Percentiles rank a stretch among this genome's conserved stretches.
Evolutionary conservation across 2,113 vertebrate genomes (phyloP).

Genomic region (Myotis davidii): DNA sequence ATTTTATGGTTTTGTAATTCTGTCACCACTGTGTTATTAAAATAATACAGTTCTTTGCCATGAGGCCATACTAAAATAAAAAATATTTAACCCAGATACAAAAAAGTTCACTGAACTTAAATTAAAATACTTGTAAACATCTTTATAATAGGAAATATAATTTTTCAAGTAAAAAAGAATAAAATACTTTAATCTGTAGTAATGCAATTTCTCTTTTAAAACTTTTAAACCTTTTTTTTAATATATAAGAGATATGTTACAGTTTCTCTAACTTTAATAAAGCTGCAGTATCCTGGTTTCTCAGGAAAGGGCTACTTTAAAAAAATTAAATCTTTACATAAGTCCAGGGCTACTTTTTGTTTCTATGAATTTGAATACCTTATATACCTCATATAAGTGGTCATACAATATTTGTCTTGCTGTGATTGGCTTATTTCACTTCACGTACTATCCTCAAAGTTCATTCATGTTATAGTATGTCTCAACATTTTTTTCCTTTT

Average conservation of each 20-base stretch:
- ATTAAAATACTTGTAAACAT: conserved; percentile 99
- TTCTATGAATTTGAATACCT: too few relatives aligned
- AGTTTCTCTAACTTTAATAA: conserved; percentile 86
- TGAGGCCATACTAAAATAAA: conserved; percentile 98
- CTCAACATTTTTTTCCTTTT: too few relatives aligned
- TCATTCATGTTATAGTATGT: too few relatives aligned
- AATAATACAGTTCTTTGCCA: conserved; percentile 99
- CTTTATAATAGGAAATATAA: conserved; percentile 99
- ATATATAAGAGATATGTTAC: conserved; percentile 96
- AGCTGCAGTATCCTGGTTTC: conserved; percentile 92
- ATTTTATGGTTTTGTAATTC: conserved; percentile 81
- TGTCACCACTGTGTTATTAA: conserved; percentile 93
- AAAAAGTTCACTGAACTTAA: conserved; percentile 99
- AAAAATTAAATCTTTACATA: too few relatives aligned
- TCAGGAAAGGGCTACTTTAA: conserved; percentile 75
- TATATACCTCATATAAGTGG: too few relatives aligned
- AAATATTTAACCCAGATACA: conserved; percentile 98
- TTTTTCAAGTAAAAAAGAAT: conserved; percentile 99
- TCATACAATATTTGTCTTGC: too few relatives aligned
- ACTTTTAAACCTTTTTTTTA: conserved; percentile 90
- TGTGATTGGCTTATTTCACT: too few relatives aligned
- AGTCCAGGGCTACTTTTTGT: too few relatives aligned
- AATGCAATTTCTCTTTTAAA: conserved; percentile 97
- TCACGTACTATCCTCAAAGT: too few relatives aligned
- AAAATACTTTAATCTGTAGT: conserved; percentile 99